Percentiles rank a stretch among this genome's conserved stretches.
Evolutionary conservation across 2,797 vertebrate species (phyloP).

Genomic region (Triplophysa bombifrons): DNA sequence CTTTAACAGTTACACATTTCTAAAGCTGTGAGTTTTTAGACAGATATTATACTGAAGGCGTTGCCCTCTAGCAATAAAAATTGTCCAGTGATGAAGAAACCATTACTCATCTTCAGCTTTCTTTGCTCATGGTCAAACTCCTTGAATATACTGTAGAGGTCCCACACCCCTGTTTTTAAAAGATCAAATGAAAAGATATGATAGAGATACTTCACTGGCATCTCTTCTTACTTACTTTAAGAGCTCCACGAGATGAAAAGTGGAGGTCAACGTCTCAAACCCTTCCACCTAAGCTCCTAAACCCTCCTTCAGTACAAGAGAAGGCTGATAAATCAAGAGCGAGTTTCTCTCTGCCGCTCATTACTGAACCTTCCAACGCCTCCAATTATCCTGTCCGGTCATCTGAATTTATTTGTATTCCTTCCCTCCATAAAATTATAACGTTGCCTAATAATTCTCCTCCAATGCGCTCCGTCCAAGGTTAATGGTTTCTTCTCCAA

Average conservation of each 20-base stretch:
- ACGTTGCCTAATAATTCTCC: constrained; percentile 82
- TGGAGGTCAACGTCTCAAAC: constrained; percentile 66
- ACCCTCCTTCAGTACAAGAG: constrained; percentile 65
- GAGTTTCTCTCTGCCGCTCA: constrained; percentile 73
- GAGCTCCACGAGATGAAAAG: constrained; percentile 71
- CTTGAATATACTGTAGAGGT: no score
- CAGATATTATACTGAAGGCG: no score
- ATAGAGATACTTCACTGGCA: no score
- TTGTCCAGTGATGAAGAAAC: no score
- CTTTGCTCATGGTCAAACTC: no score
- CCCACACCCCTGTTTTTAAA: no score
- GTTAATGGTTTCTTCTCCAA: constrained; percentile 78
- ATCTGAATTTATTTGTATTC: constrained; percentile 80
- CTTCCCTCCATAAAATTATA: constrained; percentile 81
- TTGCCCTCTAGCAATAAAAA: no score
- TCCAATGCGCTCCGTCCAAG: constrained; percentile 72
- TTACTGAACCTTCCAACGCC: constrained; percentile 69
- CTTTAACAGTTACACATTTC: no score
- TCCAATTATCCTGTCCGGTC: constrained; percentile 81
- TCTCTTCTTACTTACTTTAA: constrained; percentile 55
- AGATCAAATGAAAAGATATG: background rate
- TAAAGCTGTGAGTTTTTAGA: no score
- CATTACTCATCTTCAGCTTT: no score
- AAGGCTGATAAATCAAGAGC: constrained; percentile 75
- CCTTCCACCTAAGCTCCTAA: constrained; percentile 62